Evolutionary conservation across 2,797 vertebrate species (phyloP), one percentile per base, ranked within the genome.

Genomic region (Anguilla obscura): DNA sequence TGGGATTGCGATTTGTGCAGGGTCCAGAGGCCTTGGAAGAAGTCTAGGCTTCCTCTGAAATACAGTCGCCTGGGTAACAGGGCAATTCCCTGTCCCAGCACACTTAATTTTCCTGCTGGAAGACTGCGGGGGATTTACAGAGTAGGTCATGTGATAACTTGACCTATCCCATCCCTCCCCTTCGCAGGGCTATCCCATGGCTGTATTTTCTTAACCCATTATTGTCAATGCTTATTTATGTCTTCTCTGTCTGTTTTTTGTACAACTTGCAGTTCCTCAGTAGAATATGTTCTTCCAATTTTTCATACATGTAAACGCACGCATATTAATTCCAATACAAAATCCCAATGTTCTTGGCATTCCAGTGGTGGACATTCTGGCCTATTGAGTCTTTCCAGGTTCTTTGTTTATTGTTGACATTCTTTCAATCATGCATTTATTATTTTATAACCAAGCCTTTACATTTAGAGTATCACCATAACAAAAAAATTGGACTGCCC

Each of bases 21-120:
- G 48, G 92, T 92, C 96, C 96, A 58, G 95, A 95, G 90, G 94
- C 94, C 93, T 96, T 96, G 91, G 96, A 96, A 91, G 96, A 93
- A 91, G 96, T 97, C 91, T 95, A 95, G 89, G 96, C 96, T 93
- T 96, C 96, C 95, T 94, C 95, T 95, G 93, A 94, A 96, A 93
- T 96, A 96, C 91, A 95, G 96, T 96, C 96, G 96, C 92, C 96
- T 95, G 30, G 96, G 95, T 80, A 94, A 95, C 90, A 94, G 90
- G 14, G 95, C 93, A 92, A 96, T 95, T 91, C 95, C 96, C 92
- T 96, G 92, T 96, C 89, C 95, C 95, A 95, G 96, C 96, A 93
- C 96, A 96, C 94, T 96, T 96, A 93, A 96, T 93, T 94, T 96
- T 96, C 94, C 96, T 96, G 94, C 7, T 66, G 69, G 83, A 80